Evolutionary conservation across 2,888 invertebrate genomes (phyloP), one percentile per base, ranked within the genome.

Genomic region (Temnothorax ravouxi): DNA sequence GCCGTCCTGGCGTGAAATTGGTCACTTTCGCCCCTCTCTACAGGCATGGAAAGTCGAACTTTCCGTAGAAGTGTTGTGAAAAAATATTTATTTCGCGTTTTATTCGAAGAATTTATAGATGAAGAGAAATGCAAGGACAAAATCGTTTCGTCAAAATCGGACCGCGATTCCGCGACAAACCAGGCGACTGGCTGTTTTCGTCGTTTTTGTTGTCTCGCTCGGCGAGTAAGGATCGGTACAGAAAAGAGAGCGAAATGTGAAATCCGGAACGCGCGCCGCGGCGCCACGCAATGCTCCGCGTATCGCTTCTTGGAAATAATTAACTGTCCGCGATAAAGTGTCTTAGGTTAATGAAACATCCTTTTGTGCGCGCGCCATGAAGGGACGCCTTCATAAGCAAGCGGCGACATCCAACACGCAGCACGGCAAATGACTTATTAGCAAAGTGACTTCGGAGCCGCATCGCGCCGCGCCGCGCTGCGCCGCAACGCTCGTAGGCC

Each of bases 321-420:
- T 92, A 90, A 90, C 84, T 84, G 75, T 79, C 87, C 87, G 85
- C 91, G 91, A 92, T 93, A 90, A 91, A 92, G 87, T 88, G 90
- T 89, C 87, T 90, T 89, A 88, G 86, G 89, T 88, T 89, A 90
- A 92, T 92, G 92, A 92, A 92, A 91, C 91, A 89, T 90, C 90
- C 89, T 89, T 89, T 88, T 88, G 87, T 87, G 79, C 75, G 54
- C 76, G 84, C 72, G 80, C 86, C 86, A 85, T 88, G 87, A 91
- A 90, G 85, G 88, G 80, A 83, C 84, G 76, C 89, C 90, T 88
- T 91, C 90, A 91, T 89, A 69, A 85, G 84, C 87, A 84, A 82
- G 88, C 92, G 91, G 91, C 92, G 93, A 91, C 92, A 91, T 92
- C 90, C 88, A 90, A 93, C 86, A 93, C 86, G 88, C 88, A 21